Percentiles rank a stretch among this genome's conserved stretches.
Evolutionary conservation across 2,888 invertebrate species (phyloP).

Genomic region (Shargacucullia verbasci): DNA sequence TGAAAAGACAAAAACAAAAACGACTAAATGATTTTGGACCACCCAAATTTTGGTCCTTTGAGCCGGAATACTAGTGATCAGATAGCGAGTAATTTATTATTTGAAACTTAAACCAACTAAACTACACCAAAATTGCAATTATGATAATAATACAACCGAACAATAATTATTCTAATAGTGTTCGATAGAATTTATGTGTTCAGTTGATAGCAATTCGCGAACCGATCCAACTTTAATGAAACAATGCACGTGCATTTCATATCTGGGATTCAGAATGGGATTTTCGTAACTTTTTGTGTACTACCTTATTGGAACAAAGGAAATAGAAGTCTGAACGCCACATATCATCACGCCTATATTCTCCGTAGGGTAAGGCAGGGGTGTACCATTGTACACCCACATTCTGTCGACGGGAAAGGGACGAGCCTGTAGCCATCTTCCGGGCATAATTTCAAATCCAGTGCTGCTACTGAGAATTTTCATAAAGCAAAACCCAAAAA

Average conservation of each 20-base stretch:
- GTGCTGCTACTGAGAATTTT: too few relatives aligned
- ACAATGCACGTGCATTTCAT: conserved; percentile 43
- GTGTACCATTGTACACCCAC: too few relatives aligned
- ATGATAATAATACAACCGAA: conserved; percentile 20
- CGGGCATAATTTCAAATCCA: too few relatives aligned
- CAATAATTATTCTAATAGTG: conserved; percentile 18
- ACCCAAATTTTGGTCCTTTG: not conserved
- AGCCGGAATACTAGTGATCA: not conserved
- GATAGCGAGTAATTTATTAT: conserved; percentile 30
- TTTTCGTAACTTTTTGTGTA: not conserved
- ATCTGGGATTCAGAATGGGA: not conserved
- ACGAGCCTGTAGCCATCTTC: too few relatives aligned
- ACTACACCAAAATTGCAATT: conserved; percentile 33
- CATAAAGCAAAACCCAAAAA: too few relatives aligned
- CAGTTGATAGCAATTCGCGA: conserved; percentile 34
- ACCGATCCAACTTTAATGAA: conserved; percentile 39
- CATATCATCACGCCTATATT: too few relatives aligned
- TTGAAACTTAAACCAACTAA: conserved; percentile 25
- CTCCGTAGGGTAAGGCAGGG: too few relatives aligned
- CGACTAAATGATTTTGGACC: too few relatives aligned
- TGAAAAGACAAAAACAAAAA: too few relatives aligned
- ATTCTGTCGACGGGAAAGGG: too few relatives aligned
- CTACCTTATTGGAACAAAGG: too few relatives aligned
- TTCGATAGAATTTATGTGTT: conserved; percentile 19
- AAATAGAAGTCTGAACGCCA: too few relatives aligned